phyloP scores from a whole-genome alignment of 1,140 invertebrate genomes.

The Scaptomyza montana region DNA sequence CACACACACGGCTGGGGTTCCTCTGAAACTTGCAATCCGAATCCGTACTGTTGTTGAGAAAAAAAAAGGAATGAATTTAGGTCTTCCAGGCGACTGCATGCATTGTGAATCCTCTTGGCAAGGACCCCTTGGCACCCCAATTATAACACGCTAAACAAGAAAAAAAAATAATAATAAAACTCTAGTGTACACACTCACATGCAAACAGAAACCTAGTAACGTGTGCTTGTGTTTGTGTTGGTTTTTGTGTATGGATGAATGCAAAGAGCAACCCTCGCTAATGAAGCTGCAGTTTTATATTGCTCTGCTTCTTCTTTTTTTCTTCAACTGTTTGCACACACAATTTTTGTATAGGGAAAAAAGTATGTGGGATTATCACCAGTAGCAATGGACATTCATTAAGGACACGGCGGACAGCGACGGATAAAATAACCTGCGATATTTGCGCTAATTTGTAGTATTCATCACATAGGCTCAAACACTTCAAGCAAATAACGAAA shows the following conservation, averaged over 20 bases:
- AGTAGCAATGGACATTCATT: constrained; percentile 50
- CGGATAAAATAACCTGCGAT: constrained; percentile 22
- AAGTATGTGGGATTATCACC: constrained; percentile 31
- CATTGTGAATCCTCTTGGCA: constrained; percentile 45
- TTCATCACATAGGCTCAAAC: constrained; percentile 10
- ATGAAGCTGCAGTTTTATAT: constrained; percentile 54
- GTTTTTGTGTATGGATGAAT: constrained; percentile 31
- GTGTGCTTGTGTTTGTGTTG: not conserved
- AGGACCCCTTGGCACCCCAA: constrained; percentile 55
- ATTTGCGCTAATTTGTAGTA: constrained; percentile 27
- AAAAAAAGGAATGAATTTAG: constrained; percentile 41
- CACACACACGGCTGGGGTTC: constrained; percentile 12
- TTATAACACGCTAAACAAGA: constrained; percentile 81
- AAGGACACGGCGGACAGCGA: not conserved
- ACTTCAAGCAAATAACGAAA: not conserved
- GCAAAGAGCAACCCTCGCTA: constrained; percentile 61
- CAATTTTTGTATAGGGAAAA: constrained; percentile 2
- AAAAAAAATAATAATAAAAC: constrained; percentile 81
- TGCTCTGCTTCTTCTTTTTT: constrained; percentile 13
- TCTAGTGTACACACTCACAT: constrained; percentile 53
- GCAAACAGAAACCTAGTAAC: constrained; percentile 1
- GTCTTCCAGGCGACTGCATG: constrained; percentile 56
- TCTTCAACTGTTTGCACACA: constrained; percentile 33
- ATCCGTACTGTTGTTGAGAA: not conserved
- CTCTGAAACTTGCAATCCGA: constrained; percentile 26